Percentiles rank a stretch among this genome's conserved stretches.
Evolutionary conservation across 1,140 invertebrate genomes (phyloP).

Genomic region (Sinonovacula constricta): DNA sequence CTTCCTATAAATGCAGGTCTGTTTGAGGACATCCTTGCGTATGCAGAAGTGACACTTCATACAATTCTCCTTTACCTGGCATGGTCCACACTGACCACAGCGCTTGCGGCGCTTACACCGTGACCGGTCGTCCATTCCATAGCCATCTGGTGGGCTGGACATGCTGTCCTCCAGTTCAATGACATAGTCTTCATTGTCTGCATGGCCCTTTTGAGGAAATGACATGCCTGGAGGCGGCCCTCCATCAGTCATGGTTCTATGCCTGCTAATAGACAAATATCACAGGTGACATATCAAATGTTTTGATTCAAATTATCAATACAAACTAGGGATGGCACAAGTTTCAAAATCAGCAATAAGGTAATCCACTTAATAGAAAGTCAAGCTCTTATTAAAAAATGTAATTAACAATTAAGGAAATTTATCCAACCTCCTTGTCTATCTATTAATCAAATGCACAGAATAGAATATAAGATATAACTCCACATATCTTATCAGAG

Average conservation of each 20-base stretch:
- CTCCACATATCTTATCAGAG: no score
- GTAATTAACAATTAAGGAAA: not conserved
- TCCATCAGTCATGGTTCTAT: conserved; percentile 37
- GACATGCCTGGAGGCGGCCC: conserved; percentile 45
- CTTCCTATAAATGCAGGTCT: conserved; percentile 75
- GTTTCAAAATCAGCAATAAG: not conserved
- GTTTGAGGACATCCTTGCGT: conserved; percentile 72
- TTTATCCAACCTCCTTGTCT: no score
- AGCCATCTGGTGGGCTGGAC: conserved; percentile 17
- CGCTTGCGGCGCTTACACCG: conserved; percentile 69
- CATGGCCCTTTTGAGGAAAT: conserved; percentile 57
- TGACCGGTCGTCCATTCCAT: conserved; percentile 57
- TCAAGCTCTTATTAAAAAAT: not conserved
- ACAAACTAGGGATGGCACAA: not conserved
- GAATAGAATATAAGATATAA: no score
- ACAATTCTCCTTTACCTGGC: conserved; percentile 73
- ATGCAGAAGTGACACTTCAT: conserved; percentile 73
- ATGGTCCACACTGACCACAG: conserved; percentile 75
- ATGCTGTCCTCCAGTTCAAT: conserved; percentile 55
- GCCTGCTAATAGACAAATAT: conserved; percentile 12
- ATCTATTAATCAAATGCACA: no score
- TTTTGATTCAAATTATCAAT: no score
- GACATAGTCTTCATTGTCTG: conserved; percentile 59
- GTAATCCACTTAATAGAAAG: conserved; percentile 28
- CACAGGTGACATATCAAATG: not conserved